phyloP scores from a whole-genome alignment of 2,797 vertebrate genomes.

The Sphenopsis melanotis region DNA sequence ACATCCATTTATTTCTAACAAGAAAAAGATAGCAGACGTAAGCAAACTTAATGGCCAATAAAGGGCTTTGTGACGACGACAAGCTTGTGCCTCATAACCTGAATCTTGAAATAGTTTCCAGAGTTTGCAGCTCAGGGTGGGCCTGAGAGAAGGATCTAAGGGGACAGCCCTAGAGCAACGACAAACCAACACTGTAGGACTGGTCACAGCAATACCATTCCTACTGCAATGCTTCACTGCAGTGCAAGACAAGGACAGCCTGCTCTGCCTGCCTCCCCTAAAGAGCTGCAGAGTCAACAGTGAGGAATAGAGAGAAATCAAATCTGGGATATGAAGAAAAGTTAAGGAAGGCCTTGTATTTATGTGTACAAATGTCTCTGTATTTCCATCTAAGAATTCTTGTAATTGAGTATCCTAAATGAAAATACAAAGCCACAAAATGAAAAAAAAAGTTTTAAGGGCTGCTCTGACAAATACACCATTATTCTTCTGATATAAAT shows the following conservation, averaged over 20 bases:
- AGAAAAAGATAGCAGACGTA: background rate
- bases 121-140: background rate
- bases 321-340: background rate
- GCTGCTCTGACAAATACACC: background rate
- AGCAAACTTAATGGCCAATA: background rate
- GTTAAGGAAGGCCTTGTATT: background rate
- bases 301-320: background rate
- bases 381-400: background rate
- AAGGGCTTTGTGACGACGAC: background rate
- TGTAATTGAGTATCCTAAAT: background rate
- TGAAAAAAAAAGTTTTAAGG: background rate
- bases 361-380: accelerated
- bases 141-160: background rate
- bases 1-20: background rate
- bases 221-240: background rate
- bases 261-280: background rate
- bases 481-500: background rate
- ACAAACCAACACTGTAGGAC: background rate
- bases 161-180: background rate
- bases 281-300: background rate
- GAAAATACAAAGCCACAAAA: background rate
- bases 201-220: background rate
- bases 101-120: background rate
- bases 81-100: background rate
- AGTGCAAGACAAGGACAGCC: background rate